These are phyloP conservation scores for Pterocles burchelli DNA, from an alignment of 2,113 vertebrate species.

Conservation along the genomic window DNA sequence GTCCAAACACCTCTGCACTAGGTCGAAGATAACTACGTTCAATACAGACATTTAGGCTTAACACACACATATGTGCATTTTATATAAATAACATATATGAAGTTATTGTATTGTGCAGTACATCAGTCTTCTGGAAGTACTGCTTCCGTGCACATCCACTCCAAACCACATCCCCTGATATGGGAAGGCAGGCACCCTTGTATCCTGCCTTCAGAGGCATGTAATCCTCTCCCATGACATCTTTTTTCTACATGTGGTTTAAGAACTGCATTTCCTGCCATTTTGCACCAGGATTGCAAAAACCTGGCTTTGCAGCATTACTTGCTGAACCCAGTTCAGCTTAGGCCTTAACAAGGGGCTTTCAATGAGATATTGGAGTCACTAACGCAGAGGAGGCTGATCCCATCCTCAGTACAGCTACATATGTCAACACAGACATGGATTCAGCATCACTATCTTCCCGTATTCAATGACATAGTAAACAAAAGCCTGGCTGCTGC, in stretches of 20 bases:
- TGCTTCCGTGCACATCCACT: not conserved
- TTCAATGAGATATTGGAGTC: fast-evolving
- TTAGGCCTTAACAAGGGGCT: not conserved
- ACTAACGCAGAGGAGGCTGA: not conserved
- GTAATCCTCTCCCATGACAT: fast-evolving
- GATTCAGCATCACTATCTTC: not conserved
- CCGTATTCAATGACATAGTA: not conserved
- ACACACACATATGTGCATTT: not conserved
- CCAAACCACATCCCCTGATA: not conserved
- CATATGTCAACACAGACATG: fast-evolving
- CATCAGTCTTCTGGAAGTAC: not conserved
- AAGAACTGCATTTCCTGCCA: not conserved
- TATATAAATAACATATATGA: not conserved
- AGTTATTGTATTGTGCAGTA: not conserved
- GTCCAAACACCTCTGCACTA: not conserved
- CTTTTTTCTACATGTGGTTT: not conserved
- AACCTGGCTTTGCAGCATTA: not conserved
- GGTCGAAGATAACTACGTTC: not conserved
- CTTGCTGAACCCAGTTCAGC: not conserved
- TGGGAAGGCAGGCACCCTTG: not conserved
- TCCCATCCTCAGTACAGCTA: not conserved
- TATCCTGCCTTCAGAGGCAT: not conserved
- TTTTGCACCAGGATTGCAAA: not conserved
- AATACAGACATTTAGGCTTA: not conserved
- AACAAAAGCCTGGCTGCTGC: not conserved